Percentiles rank a stretch among this genome's conserved stretches.
Evolutionary conservation across 1,140 invertebrate species (phyloP).

Genomic region (Caerostris extrusa): DNA sequence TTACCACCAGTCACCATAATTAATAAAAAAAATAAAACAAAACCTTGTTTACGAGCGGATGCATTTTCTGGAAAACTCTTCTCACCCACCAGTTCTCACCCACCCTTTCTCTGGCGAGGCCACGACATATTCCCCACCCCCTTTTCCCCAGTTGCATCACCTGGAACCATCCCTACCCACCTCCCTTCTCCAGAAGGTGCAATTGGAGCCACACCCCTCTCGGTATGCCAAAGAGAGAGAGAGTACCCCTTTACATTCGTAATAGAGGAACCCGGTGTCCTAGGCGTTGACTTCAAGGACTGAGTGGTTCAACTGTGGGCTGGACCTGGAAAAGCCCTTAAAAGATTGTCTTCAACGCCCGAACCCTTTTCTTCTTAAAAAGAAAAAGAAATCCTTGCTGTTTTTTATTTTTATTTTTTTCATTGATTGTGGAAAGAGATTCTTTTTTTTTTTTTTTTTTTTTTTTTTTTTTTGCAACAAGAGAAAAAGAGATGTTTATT

Average conservation of each 20-base stretch:
- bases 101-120: not conserved
- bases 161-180: slow-evolving; percentile 8
- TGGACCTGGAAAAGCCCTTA: slow-evolving; percentile 49
- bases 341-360: slow-evolving; percentile 22
- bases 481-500: slow-evolving; percentile 2
- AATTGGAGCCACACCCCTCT: not conserved
- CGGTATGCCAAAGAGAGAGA: not conserved
- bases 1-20: too few relatives aligned
- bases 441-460: not conserved
- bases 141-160: not conserved
- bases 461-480: not conserved
- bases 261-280: slow-evolving; percentile 47
- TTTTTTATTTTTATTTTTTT: not conserved
- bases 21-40: too few relatives aligned
- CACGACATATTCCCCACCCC: not conserved
- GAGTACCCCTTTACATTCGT: not conserved
- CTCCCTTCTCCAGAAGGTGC: not conserved
- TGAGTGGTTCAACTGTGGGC: slow-evolving; percentile 48
- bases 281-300: slow-evolving; percentile 54
- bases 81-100: not conserved
- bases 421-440: slow-evolving; percentile 16
- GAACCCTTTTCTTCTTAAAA: slow-evolving; percentile 42
- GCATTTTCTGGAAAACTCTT: not conserved
- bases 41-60: not conserved
- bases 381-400: not conserved